Conservation (phyloP, 2,113 vertebrate genomes). For the Andinoacara biseriatus region DNA sequence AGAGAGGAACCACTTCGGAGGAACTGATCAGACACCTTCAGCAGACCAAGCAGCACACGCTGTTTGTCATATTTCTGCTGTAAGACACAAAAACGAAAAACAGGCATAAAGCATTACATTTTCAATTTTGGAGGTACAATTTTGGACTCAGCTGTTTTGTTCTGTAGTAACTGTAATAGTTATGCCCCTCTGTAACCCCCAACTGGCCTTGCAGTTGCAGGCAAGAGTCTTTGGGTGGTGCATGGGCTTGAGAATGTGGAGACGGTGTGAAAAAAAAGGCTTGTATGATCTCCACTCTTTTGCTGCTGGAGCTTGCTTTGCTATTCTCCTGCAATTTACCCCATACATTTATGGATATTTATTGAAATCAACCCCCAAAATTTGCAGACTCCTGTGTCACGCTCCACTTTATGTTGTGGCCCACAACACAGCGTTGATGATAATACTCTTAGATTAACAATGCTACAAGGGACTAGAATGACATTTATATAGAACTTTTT, state of each 20-base stretch:
- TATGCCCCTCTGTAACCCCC: not conserved
- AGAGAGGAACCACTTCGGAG: conserved; percentile 59
- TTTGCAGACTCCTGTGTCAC: not conserved
- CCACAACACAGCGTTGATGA: not conserved
- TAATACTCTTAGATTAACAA: not conserved
- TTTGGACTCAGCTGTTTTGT: not conserved
- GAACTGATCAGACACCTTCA: conserved; percentile 47
- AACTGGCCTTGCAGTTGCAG: not conserved
- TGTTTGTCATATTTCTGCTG: not conserved
- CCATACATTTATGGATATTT: not conserved
- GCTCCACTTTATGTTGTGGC: not conserved
- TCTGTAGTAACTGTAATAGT: not conserved
- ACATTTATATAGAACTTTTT: not conserved
- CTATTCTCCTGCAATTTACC: too few relatives aligned
- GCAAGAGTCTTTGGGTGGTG: conserved; percentile 8
- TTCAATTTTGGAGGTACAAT: not conserved
- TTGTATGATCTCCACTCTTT: conserved; percentile 3
- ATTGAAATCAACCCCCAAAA: not conserved
- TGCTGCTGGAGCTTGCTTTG: not conserved
- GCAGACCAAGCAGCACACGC: conserved; percentile 3
- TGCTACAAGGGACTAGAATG: not conserved
- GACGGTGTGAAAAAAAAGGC: not conserved
- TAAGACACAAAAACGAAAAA: conserved; percentile 3
- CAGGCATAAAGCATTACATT: not conserved
- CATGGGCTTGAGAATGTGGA: conserved; percentile 6